Percentiles rank a stretch among this genome's conserved stretches.
Evolutionary conservation across 2,888 invertebrate species (phyloP).

Genomic region (Petrolisthes cinctipes): DNA sequence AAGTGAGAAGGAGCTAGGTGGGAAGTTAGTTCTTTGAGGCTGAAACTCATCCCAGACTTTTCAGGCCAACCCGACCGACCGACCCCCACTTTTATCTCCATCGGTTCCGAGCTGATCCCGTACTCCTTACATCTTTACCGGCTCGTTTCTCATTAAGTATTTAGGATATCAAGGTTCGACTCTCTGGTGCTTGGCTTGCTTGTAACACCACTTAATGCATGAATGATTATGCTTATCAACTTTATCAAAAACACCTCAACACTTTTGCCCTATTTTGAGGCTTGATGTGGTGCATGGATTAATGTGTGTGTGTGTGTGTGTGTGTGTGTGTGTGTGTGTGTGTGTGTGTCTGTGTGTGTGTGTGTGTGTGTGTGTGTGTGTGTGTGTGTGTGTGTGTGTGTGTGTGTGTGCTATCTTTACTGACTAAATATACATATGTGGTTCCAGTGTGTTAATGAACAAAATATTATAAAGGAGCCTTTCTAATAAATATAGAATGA

Average conservation of each 20-base stretch:
- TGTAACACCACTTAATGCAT: neutral
- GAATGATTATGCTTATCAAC: neutral
- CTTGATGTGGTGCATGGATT: neutral
- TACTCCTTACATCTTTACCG: neutral
- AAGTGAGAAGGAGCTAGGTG: too few species aligned
- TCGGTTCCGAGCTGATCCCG: constrained; percentile 22
- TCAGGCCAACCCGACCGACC: neutral
- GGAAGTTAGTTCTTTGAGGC: constrained; percentile 41
- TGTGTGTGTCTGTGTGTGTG: constrained; percentile 1
- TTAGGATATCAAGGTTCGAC: neutral
- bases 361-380: neutral
- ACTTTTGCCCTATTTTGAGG: neutral
- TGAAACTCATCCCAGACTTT: constrained; percentile 19
- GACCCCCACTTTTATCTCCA: neutral
- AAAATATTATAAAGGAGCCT: too few species aligned
- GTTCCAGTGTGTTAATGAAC: too few species aligned
- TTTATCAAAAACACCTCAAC: neutral
- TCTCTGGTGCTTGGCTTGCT: neutral
- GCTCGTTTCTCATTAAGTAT: neutral
- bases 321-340: neutral
- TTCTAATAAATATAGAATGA: too few species aligned
- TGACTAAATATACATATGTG: too few species aligned
- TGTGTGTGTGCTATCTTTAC: neutral
- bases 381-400: neutral
- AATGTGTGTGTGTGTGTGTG: neutral